Percentiles rank a stretch among this genome's conserved stretches.
Conservation (phyloP, 2,113 vertebrate species). For the Microcebus jonahi region DNA sequence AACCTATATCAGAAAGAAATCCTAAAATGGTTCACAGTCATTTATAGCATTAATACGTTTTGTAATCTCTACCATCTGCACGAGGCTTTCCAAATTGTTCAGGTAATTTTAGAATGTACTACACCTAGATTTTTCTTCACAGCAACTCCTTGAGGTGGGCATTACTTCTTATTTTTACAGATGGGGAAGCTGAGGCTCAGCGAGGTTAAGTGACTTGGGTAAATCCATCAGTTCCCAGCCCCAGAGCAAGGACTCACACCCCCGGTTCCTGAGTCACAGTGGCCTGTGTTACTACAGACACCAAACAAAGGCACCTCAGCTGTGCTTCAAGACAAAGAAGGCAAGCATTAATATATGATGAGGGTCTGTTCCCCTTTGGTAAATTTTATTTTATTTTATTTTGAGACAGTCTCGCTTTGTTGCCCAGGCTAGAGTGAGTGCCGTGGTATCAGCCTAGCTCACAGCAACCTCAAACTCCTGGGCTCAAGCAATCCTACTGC, state of each 20-base stretch:
- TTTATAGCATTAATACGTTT: not conserved
- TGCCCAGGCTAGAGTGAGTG: too few species aligned
- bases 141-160: not conserved
- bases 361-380: not conserved
- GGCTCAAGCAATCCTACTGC: too few species aligned
- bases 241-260: not conserved
- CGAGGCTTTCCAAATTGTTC: not conserved
- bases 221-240: not conserved
- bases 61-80: not conserved
- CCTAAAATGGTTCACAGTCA: not conserved
- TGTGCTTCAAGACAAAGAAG: not conserved
- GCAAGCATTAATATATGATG: not conserved
- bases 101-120: not conserved
- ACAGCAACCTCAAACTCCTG: too few species aligned
- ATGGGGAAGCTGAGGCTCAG: not conserved
- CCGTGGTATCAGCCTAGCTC: too few species aligned
- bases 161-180: not conserved
- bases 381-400: not conserved
- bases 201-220: not conserved
- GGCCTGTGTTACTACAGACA: not conserved
- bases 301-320: not conserved
- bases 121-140: not conserved
- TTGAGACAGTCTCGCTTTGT: too few species aligned
- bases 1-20: not conserved
- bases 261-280: not conserved